Base-by-base conservation (phyloP, 2,113 vertebrate species). In the Engystomops pustulosus region DNA sequence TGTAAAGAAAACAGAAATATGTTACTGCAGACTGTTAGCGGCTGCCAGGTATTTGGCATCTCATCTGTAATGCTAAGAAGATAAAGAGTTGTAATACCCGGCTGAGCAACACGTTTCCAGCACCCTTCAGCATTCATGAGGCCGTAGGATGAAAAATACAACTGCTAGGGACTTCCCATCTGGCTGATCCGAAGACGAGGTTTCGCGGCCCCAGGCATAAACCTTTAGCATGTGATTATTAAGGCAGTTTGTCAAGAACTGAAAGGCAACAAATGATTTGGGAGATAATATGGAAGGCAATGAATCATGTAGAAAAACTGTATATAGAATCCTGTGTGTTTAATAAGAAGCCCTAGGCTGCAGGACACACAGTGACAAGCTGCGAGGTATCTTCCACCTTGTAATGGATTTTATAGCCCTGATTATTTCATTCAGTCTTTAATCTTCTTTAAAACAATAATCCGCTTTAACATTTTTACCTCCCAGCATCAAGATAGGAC, bases 391-490 rank as follows among this genome's bases (percentile, higher is more conserved):
- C 51, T 58, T 78, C 49, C 49, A 36, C n/a, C 34, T 60, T 78
- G 32, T 78, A 78, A 78, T 78, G 53, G 51, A 78, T 78, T 78
- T 78, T 41, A 78, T 58, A 60, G 32, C 75, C 75, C 20, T 41
- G 75, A 78, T 78, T 58, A 78, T 78, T 78, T 78, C 53, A 58
- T 34, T 78, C 53, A 15, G 34, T 38, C 20, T 36, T 60, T 58
- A 78, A 58, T 78, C 27, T 78, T 78, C 75, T 60, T 78, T 78
- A 60, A 78, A 78, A 78, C 53, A 78, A 78, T 78, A 78, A 78
- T 78, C 75, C 30, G 51, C 51, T 78, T 78, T 78, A 38, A 36
- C 32, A 25, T 78, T 78, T 78, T 78, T 60, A 58, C 53, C 51
- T 58, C 32, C 34, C n/a, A 23, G 20, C 51, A 41, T 55, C n/a